Evolutionary conservation across 2,888 invertebrate genomes (phyloP).

Genomic region (Eristalis arbustorum): DNA sequence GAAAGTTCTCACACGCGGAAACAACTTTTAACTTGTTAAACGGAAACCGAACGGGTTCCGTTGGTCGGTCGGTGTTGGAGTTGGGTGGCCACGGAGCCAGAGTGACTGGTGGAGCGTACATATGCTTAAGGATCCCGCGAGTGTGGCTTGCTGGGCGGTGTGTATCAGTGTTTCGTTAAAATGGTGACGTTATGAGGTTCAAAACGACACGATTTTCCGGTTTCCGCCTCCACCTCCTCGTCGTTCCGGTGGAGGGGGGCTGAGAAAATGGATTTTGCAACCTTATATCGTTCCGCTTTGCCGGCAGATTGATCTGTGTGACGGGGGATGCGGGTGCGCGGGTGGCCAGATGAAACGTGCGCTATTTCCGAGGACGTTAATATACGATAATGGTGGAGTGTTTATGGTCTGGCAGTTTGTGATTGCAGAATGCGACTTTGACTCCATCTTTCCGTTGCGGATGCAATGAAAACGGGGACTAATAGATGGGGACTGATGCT

Average conservation of each 20-base stretch:
- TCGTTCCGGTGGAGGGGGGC: neutral
- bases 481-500: conserved; percentile 11
- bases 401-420: conserved; percentile 34
- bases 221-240: conserved; percentile 26
- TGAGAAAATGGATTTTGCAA: conserved; percentile 18
- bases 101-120: neutral
- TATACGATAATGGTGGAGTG: conserved; percentile 23
- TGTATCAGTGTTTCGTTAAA: conserved; percentile 50
- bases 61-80: conserved; percentile 50
- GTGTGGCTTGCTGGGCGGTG: neutral
- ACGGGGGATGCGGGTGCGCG: neutral
- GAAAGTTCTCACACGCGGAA: conserved; percentile 54
- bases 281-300: conserved; percentile 7
- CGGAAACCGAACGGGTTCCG: conserved; percentile 55
- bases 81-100: conserved; percentile 2
- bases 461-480: conserved; percentile 6
- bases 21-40: conserved; percentile 66
- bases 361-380: conserved; percentile 31
- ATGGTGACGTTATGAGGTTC: conserved; percentile 63
- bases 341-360: conserved; percentile 12
- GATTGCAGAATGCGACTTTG: neutral
- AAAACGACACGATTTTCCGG: conserved; percentile 65
- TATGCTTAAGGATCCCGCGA: neutral
- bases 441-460: neutral
- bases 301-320: conserved; percentile 48